Conservation (phyloP, 2,113 vertebrate species). For the Rattus norvegicus region DNA sequence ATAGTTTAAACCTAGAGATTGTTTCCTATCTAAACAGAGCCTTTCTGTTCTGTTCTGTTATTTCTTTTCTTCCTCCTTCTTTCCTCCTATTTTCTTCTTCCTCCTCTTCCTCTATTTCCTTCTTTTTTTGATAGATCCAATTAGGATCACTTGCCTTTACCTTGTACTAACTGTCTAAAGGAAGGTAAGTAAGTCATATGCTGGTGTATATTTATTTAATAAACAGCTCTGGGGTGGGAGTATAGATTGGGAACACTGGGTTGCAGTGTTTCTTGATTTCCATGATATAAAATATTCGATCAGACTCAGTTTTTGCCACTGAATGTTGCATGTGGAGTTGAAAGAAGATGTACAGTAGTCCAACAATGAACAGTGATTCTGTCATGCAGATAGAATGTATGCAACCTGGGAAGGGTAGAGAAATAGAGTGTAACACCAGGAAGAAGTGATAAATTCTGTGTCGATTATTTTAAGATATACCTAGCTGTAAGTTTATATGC, state of each 20-base stretch:
- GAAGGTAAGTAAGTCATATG: conserved; percentile 11
- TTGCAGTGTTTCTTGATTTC: conserved; percentile 26
- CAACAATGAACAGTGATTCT: background rate
- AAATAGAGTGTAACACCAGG: conserved; percentile 19
- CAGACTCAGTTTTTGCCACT: background rate
- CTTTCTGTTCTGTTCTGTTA: background rate
- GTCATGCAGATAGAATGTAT: background rate
- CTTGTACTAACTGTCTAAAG: conserved; percentile 26
- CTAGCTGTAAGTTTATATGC: too few species aligned
- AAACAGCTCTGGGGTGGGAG: background rate
- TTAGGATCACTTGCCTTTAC: background rate
- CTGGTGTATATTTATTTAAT: conserved; percentile 39
- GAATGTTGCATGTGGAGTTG: background rate
- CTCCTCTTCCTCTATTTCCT: background rate
- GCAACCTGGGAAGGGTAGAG: background rate
- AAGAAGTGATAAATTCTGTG: background rate
- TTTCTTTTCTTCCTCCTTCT: too few species aligned
- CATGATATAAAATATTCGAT: conserved; percentile 5
- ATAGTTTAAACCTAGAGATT: conserved; percentile 55
- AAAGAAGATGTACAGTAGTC: background rate
- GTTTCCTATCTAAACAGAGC: background rate
- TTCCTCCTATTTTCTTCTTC: too few species aligned
- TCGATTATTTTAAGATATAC: too few species aligned
- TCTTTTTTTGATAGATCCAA: background rate
- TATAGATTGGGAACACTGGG: background rate